phyloP scores from a whole-genome alignment of 2,888 invertebrate species.

The Alviniconcha strummeri region DNA sequence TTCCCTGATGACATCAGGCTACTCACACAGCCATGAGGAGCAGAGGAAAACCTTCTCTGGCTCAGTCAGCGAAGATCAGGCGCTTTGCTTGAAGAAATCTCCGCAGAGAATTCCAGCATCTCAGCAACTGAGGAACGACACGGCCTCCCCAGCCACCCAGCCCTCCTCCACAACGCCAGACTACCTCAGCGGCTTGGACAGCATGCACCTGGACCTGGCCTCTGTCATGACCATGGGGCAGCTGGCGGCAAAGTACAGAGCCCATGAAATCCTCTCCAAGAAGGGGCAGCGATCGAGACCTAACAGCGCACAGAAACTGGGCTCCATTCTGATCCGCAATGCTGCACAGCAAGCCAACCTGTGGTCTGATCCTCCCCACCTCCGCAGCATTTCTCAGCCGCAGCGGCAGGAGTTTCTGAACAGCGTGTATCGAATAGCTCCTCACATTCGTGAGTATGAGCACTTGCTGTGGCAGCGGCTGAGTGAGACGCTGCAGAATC shows the following conservation, averaged over 20 bases:
- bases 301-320: conserved; percentile 44
- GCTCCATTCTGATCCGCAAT: conserved; percentile 43
- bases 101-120: not conserved
- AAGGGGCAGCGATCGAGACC: conserved; percentile 43
- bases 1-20: not conserved
- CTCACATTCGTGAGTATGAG: conserved; percentile 41
- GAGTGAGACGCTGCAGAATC: conserved; percentile 46
- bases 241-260: conserved; percentile 34
- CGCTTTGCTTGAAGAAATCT: conserved; percentile 25
- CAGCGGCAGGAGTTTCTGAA: conserved; percentile 40
- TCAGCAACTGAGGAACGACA: conserved; percentile 1
- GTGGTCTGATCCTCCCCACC: conserved; percentile 46
- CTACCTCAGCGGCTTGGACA: not conserved
- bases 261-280: conserved; percentile 43
- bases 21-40: not conserved
- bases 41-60: not conserved
- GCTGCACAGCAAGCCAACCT: conserved; percentile 46
- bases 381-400: conserved; percentile 41
- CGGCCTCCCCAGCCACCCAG: conserved; percentile 26
- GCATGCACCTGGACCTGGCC: conserved; percentile 6
- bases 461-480: conserved; percentile 44
- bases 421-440: conserved; percentile 41
- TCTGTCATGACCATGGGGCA: conserved; percentile 23
- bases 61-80: conserved; percentile 19
- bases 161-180: conserved; percentile 32